phyloP scores from a whole-genome alignment of 2,888 invertebrate species.

The Diarsia dahlii region DNA sequence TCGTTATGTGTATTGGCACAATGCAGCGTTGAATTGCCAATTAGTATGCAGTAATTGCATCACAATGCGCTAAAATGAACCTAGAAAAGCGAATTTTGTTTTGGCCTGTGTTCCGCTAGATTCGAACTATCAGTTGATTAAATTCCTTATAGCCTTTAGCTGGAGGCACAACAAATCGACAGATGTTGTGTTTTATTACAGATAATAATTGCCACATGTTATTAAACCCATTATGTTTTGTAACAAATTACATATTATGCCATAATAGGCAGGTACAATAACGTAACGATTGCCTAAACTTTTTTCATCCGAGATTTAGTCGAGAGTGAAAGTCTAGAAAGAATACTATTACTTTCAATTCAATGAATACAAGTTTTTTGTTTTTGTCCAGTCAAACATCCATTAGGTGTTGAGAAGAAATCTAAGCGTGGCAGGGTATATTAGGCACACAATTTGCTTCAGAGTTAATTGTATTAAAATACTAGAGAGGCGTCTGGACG shows the following conservation, averaged over 20 bases:
- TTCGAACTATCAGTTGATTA: not conserved
- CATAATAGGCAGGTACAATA: slow-evolving; percentile 17
- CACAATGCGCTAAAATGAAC: slow-evolving; percentile 10
- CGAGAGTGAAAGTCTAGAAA: slow-evolving; percentile 51
- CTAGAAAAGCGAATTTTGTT: not conserved
- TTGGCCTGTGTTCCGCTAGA: not conserved
- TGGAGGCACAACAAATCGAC: not conserved
- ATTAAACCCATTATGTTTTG: slow-evolving; percentile 33
- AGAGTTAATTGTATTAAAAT: not conserved
- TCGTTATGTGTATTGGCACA: too few relatives aligned
- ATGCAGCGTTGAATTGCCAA: not conserved
- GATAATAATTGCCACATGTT: slow-evolving; percentile 25
- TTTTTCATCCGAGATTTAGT: slow-evolving; percentile 16
- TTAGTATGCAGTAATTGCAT: not conserved
- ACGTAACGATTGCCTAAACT: slow-evolving; percentile 23
- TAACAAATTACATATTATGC: slow-evolving; percentile 36
- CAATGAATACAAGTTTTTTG: slow-evolving; percentile 16
- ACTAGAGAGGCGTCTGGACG: not conserved
- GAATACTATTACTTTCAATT: slow-evolving; percentile 30
- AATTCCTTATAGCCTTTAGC: not conserved
- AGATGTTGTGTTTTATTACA: not conserved
- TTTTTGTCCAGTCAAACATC: slow-evolving; percentile 14
- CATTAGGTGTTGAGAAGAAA: slow-evolving; percentile 10
- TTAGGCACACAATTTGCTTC: too few relatives aligned
- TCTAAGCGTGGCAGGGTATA: too few relatives aligned